phyloP scores from a whole-genome alignment of 2,888 invertebrate genomes.

The Eustalomyia histrio region DNA sequence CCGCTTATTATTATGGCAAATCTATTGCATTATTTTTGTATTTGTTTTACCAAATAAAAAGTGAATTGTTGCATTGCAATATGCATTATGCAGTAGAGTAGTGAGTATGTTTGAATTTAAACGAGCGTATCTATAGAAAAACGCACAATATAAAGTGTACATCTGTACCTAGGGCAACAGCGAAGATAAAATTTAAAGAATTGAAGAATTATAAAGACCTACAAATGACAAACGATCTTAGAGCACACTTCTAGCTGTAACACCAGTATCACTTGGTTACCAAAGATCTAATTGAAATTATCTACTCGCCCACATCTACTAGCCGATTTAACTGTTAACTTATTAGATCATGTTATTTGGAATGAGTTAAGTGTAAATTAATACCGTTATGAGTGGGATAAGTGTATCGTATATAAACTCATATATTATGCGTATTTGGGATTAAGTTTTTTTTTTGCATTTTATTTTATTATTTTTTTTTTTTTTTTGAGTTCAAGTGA shows the following conservation, averaged over 20 bases:
- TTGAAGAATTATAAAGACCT: too few relatives aligned
- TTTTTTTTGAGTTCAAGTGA: constrained; percentile 12
- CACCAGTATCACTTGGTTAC: too few relatives aligned
- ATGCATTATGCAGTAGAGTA: constrained; percentile 10
- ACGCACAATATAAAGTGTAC: constrained; percentile 19
- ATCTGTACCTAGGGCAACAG: not conserved
- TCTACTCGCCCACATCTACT: too few relatives aligned
- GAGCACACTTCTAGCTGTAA: too few relatives aligned
- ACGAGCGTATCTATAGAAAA: not conserved
- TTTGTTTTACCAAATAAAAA: constrained; percentile 23
- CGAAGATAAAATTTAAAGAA: too few relatives aligned
- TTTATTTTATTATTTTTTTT: not conserved
- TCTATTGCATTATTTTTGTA: not conserved
- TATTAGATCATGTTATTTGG: too few relatives aligned
- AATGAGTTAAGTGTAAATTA: too few relatives aligned
- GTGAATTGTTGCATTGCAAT: constrained; percentile 20
- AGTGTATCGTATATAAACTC: not conserved
- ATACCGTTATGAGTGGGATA: not conserved
- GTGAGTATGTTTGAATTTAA: constrained; percentile 14
- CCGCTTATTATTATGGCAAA: constrained; percentile 3
- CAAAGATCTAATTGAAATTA: too few relatives aligned
- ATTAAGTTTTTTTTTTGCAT: constrained; percentile 6
- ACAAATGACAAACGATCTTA: too few relatives aligned
- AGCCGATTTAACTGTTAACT: too few relatives aligned
- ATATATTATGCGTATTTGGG: constrained; percentile 29